These are phyloP conservation scores for Numenius phaeopus DNA, from an alignment of 2,797 vertebrate species.

Conservation along the genomic window DNA sequence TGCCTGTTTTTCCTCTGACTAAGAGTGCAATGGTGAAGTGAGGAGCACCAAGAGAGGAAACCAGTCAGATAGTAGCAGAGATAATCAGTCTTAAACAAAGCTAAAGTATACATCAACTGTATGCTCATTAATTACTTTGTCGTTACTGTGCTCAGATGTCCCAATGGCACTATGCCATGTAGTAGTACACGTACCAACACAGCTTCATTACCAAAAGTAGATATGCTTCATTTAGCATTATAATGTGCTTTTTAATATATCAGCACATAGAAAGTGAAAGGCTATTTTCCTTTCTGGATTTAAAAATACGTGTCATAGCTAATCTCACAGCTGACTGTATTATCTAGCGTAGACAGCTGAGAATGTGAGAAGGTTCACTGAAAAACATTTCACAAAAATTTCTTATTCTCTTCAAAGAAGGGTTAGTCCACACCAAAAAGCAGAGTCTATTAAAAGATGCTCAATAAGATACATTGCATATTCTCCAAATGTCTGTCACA, in stretches of 20 bases:
- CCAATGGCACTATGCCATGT: background rate
- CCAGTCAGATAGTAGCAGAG: background rate
- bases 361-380: background rate
- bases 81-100: background rate
- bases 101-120: background rate
- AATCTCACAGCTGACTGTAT: background rate
- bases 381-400: background rate
- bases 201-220: background rate
- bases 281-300: background rate
- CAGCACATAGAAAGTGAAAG: background rate
- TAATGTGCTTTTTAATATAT: background rate
- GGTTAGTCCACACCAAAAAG: constrained; percentile 9
- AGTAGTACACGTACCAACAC: background rate
- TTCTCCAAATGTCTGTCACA: constrained; percentile 52
- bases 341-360: background rate
- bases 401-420: constrained; percentile 9
- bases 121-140: background rate
- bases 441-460: constrained; percentile 49
- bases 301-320: constrained; percentile 15
- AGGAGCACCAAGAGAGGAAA: background rate
- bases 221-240: background rate
- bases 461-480: background rate
- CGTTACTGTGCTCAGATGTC: background rate
- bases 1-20: background rate
- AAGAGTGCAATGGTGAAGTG: background rate